Conservation (phyloP, 2,113 vertebrate genomes). For the Chionomys nivalis region DNA sequence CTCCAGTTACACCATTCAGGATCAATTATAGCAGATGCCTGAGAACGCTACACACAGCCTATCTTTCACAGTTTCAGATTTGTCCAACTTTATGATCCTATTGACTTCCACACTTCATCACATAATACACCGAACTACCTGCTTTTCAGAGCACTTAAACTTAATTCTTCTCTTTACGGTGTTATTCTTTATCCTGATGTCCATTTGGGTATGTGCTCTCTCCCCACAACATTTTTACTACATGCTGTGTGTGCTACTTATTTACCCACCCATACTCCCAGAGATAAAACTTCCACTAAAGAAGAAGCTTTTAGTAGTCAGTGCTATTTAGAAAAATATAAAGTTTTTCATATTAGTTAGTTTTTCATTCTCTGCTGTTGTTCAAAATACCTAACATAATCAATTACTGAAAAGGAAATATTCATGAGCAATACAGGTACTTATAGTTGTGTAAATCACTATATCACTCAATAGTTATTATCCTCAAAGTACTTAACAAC, state of each 20-base stretch:
- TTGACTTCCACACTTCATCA: neutral
- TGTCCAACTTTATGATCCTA: neutral
- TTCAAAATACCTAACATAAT: neutral
- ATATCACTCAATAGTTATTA: neutral
- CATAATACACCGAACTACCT: neutral
- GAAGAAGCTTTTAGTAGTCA: neutral
- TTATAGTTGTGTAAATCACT: rapidly evolving
- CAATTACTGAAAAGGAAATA: neutral
- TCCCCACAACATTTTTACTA: neutral
- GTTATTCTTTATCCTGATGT: neutral
- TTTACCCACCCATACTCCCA: neutral
- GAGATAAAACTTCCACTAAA: neutral
- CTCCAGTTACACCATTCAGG: too few species aligned
- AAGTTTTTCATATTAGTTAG: neutral
- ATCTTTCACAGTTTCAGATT: neutral
- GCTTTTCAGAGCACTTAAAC: neutral
- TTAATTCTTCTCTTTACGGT: neutral
- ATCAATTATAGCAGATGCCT: neutral
- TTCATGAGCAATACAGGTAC: neutral
- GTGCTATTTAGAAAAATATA: neutral
- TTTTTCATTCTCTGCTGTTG: neutral
- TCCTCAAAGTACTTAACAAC: neutral
- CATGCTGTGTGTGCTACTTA: neutral
- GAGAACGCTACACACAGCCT: neutral
- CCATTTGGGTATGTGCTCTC: neutral